phyloP scores from a whole-genome alignment of 2,113 vertebrate species.

The Pygoscelis adeliae region DNA sequence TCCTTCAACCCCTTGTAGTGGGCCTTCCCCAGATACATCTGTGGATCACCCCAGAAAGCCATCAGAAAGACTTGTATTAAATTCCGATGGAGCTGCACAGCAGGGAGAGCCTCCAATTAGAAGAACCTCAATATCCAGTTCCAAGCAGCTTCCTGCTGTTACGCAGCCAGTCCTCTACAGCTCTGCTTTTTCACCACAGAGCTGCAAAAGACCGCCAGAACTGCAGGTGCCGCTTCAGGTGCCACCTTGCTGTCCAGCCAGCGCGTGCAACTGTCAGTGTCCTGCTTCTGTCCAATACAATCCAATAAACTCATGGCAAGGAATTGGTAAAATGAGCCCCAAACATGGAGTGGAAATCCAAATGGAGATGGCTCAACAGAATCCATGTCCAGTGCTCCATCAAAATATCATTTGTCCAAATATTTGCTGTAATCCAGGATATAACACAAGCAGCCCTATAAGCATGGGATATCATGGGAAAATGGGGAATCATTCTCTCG shows the following conservation, averaged over 20 bases:
- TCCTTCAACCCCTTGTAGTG: conserved; percentile 64
- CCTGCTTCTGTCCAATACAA: conserved; percentile 65
- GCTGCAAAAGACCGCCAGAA: conserved; percentile 54
- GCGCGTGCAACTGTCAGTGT: conserved; percentile 74
- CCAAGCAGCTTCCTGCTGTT: conserved; percentile 43
- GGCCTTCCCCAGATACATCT: conserved; percentile 64
- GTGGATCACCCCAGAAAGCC: conserved; percentile 41
- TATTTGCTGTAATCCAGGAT: conserved; percentile 64
- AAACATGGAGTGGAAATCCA: conserved; percentile 40
- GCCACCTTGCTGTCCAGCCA: conserved; percentile 54
- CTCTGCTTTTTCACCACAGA: conserved; percentile 52
- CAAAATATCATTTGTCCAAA: conserved; percentile 65
- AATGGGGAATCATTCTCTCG: conserved; percentile 9
- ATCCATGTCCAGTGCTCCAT: conserved; percentile 44
- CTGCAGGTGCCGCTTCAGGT: conserved; percentile 75
- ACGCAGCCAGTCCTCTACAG: conserved; percentile 45
- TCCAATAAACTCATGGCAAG: conserved; percentile 72
- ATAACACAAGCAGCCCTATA: conserved; percentile 60
- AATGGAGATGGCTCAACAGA: conserved; percentile 49
- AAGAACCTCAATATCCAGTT: background rate
- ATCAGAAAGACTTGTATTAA: conserved; percentile 26
- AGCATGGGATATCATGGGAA: conserved; percentile 42
- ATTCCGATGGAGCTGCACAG: background rate
- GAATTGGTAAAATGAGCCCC: conserved; percentile 19
- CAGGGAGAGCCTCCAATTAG: conserved; percentile 32